A percentile compares a stretch with the other conserved stretches of the same genome.
Evolutionary conservation across 2,888 invertebrate species (phyloP).

Genomic region (Tenodera sinensis): DNA sequence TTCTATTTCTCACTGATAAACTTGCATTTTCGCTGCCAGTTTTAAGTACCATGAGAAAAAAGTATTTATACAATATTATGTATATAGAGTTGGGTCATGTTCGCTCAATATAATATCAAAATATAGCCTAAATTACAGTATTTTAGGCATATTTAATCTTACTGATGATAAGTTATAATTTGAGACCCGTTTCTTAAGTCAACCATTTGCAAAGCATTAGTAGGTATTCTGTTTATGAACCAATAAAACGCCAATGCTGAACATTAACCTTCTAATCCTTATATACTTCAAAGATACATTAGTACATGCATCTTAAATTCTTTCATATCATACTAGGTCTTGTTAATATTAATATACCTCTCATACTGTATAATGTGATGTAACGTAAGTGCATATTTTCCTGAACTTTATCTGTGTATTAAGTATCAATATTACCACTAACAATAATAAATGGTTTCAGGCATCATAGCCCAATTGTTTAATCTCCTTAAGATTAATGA

Average conservation of each 20-base stretch:
- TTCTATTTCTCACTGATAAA: neutral
- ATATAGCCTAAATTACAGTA: neutral
- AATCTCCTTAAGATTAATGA: too few relatives aligned
- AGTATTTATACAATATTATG: neutral
- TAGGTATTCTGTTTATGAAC: neutral
- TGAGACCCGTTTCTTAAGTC: neutral
- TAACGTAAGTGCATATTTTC: neutral
- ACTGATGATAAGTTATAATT: neutral
- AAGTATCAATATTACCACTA: too few relatives aligned
- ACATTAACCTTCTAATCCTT: neutral
- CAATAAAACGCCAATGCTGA: neutral
- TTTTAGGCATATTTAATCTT: neutral
- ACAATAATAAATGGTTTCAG: too few relatives aligned
- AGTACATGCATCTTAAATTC: neutral
- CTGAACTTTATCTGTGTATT: neutral
- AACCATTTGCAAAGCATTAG: neutral
- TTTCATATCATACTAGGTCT: neutral
- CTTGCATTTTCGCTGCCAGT: neutral
- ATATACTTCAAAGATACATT: neutral
- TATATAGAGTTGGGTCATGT: neutral
- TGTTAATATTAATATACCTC: neutral
- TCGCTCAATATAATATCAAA: neutral
- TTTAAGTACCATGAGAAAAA: neutral
- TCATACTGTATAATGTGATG: neutral
- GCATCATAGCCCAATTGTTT: too few relatives aligned